These are phyloP conservation scores for Hystrix brachyura DNA, from an alignment of 2,113 vertebrate genomes.

Conservation along the genomic window DNA sequence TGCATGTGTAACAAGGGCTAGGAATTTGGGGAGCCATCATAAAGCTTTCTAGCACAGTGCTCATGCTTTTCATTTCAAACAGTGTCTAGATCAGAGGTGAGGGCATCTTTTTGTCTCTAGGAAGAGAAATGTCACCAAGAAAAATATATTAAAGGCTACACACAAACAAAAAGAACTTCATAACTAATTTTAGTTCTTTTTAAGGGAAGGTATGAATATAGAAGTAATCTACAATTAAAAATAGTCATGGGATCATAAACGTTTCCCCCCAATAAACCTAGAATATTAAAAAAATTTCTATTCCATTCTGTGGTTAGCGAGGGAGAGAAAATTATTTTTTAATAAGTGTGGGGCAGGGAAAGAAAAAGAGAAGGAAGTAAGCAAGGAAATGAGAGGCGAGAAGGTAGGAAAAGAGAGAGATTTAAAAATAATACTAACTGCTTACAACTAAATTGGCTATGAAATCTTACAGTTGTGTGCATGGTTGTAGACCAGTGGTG, in stretches of 20 bases:
- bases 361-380: neutral
- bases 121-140: constrained; percentile 8
- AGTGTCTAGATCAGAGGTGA: neutral
- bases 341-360: neutral
- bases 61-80: neutral
- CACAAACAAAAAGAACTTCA: neutral
- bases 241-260: neutral
- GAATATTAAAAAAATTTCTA: neutral
- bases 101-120: neutral
- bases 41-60: neutral
- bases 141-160: neutral
- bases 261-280: neutral
- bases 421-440: neutral
- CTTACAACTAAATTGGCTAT: neutral
- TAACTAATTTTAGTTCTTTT: neutral
- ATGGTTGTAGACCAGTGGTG: neutral
- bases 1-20: neutral
- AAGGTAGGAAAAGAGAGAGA: neutral
- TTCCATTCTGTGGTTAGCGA: neutral
- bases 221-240: constrained; percentile 36
- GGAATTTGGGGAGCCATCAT: neutral
- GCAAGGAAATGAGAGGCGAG: neutral
- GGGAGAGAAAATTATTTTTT: neutral
- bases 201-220: neutral
- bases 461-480: neutral